Percentiles rank a stretch among this genome's conserved stretches.
Conservation (phyloP, 2,797 vertebrate species). For the Urophycis tenuis region DNA sequence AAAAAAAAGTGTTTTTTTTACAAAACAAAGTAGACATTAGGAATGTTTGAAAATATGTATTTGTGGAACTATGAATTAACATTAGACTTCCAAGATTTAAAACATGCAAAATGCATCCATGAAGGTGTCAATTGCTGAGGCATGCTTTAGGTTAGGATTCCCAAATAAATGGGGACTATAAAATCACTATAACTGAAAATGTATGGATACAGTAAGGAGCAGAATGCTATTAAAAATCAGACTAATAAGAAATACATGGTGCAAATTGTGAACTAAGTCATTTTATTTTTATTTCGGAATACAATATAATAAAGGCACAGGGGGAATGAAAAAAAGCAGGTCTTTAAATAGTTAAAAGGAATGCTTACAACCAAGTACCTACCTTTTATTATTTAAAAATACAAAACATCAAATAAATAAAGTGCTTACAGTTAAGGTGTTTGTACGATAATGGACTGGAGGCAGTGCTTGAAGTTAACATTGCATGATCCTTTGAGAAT, state of each 20-base stretch:
- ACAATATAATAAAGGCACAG: constrained; percentile 52
- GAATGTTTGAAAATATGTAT: not conserved
- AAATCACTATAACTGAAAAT: constrained; percentile 5
- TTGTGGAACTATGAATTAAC: not conserved
- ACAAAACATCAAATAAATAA: constrained; percentile 29
- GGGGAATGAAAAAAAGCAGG: constrained; percentile 28
- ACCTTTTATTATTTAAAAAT: constrained; percentile 44
- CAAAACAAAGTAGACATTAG: not conserved
- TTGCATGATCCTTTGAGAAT: constrained; percentile 20
- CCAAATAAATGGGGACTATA: not conserved
- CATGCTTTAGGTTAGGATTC: not conserved
- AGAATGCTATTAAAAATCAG: constrained; percentile 37
- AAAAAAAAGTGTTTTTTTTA: not conserved
- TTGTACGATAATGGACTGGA: constrained; percentile 12
- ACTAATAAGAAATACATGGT: constrained; percentile 56
- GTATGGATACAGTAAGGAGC: constrained; percentile 12
- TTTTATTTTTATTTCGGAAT: constrained; percentile 53
- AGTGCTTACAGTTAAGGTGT: constrained; percentile 25
- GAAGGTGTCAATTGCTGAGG: not conserved
- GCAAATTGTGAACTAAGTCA: constrained; percentile 56
- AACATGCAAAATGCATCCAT: constrained; percentile 5
- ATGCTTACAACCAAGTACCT: constrained; percentile 41
- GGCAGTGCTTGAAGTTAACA: constrained; percentile 13
- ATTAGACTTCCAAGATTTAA: not conserved
- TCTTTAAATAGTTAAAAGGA: constrained; percentile 31